A percentile compares a stretch with the other conserved stretches of the same genome.
Evolutionary conservation across 2,113 vertebrate species (phyloP).

Genomic region (Formicarius rufipectus): DNA sequence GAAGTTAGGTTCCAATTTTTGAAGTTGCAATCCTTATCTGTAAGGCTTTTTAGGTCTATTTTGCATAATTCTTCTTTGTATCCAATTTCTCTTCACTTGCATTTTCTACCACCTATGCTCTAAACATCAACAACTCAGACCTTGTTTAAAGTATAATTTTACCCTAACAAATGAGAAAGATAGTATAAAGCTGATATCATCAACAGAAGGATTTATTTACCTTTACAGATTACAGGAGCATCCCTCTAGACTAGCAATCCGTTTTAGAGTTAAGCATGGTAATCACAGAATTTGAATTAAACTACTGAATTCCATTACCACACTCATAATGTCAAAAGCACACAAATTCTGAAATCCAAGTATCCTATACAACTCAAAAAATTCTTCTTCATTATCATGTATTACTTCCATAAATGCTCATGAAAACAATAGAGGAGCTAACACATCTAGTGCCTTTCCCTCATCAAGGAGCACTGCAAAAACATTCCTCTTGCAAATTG

Average conservation of each 20-base stretch:
- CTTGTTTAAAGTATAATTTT: background rate
- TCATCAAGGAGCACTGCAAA: background rate
- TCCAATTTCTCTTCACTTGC: background rate
- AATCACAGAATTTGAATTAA: background rate
- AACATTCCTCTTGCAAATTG: background rate
- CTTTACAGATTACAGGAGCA: background rate
- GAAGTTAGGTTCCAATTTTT: background rate
- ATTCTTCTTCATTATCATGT: background rate
- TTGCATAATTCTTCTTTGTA: background rate
- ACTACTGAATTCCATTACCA: background rate
- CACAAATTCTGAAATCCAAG: background rate
- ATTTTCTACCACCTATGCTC: background rate
- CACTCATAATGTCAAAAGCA: background rate
- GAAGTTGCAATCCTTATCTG: background rate
- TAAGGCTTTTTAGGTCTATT: background rate
- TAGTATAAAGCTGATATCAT: background rate
- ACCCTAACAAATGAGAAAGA: background rate
- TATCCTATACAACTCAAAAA: background rate
- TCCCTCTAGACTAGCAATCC: background rate
- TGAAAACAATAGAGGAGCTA: background rate
- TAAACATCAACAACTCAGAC: background rate
- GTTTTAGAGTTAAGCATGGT: background rate
- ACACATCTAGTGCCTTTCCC: background rate
- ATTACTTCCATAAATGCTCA: background rate
- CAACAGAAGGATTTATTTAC: background rate